Base-by-base conservation (phyloP, 2,113 vertebrate species). In the Lasiurus cinereus region DNA sequence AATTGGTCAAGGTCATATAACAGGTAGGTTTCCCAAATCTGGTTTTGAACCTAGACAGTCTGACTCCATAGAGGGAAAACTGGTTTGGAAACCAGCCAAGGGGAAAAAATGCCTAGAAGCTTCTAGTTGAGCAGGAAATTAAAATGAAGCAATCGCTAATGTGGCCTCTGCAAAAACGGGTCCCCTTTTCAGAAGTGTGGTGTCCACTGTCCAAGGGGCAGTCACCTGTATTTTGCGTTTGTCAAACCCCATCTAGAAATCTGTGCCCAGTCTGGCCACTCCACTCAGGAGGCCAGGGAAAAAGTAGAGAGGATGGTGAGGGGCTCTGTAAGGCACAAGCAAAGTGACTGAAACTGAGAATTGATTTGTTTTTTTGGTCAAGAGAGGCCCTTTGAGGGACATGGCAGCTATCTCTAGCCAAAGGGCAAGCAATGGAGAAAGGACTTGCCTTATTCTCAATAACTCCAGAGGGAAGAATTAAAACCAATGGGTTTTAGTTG, bases 21-120 rank as follows among this genome's bases (percentile, higher is more conserved):
- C n/a, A 31, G 27, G 66, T 52, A 90, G 29, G 39, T 87, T 77
- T 91, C 67, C 52, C 66, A 94, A 72, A 67, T 77, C 66, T 93
- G 59, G 50, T 80, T 84, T 83, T 84, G 59, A 95, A 79, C 8
- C 13, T 62, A 29, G 14, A 78, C 64, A 80, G 6, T 33, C 56
- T 79, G 54, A 92, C 54, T 31, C 31, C 46, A 67, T 22, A 59
- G 56, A 59, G 83, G 22, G 24, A 72, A 31, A 93, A 67, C 74
- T 16, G 48, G 69, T 54, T 54, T 86, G 77, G 92, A 83, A n/a
- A 59, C 67, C 19, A 39, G 74, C 54, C 50, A 43, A 39, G 5
- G n/a, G 64, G 1, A 12, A 14, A 50, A 92, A 93, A 39, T 24
- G 36, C n/a, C 59, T 52, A 19, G 29, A 66, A 86, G 70, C 33